Base-by-base conservation (phyloP, 1,140 invertebrate genomes). In the Oedothorax gibbosus region DNA sequence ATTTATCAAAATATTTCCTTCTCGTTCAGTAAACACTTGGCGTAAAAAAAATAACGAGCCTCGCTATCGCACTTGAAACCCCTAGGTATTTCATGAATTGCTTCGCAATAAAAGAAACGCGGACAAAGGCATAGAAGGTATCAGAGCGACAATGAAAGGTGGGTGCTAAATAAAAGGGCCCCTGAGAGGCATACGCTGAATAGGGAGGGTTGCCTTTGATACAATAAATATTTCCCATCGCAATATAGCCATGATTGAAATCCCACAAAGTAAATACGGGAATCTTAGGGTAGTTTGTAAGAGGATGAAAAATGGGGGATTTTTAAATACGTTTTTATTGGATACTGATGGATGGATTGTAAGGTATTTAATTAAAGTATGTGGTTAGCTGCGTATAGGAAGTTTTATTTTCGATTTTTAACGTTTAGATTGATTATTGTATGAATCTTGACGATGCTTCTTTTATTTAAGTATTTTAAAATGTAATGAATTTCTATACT, bases 141-240 rank as follows among this genome's bases (percentile, higher is more conserved):
- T 71, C 68, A 35, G 50, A 71, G 49, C 64, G 57, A 81, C 21
- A 69, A 69, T 71, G 71, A 71, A 81, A 54, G 50, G 68, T 7
- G 51, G 77, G 53, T 56, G 50, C 64, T 79, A 79, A 79, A 79
- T 79, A 79, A 79, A 66, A 68, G 77, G 54, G 49, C 62, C 64
- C 64, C 9, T n/a, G 53, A 56, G 50, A 53, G 51, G 50, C 51
- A 71, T 53, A 54, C 49, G n/a, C 9, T n/a, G 69, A n/a, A 78
- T 66, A 79, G 68, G 21, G 53, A 54, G 68, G n/a, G 54, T 51
- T 53, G 20, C n/a, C 75, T 12, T 11, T 10, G n/a, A 49, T 66
- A 62, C 12, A 68, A 79, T 79, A 79, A 77, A 77, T 64, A 64
- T 65, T 77, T 65, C 10, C n/a, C 68, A 14, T 49, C 9, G 3